Evolutionary conservation across 2,797 vertebrate species (phyloP).

Genomic region (Oophaga sylvatica): DNA sequence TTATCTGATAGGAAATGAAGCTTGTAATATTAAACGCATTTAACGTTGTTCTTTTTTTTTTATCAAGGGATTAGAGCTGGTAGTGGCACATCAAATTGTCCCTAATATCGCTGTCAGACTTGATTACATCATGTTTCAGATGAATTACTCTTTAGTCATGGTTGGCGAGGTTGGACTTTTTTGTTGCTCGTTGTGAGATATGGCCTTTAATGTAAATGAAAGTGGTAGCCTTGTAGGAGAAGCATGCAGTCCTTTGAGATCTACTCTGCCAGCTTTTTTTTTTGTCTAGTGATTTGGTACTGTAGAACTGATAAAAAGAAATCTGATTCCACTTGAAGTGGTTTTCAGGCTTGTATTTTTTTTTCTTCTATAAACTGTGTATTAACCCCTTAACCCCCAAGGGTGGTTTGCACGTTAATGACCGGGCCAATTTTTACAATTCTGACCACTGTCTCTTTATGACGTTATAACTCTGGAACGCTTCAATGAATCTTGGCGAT

Average conservation of each 20-base stretch:
- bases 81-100: slow-evolving; percentile 54
- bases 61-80: slow-evolving; percentile 54
- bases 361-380: too few species aligned
- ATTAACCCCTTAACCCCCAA: too few species aligned
- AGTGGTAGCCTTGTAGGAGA: not conserved
- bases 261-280: not conserved
- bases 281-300: not conserved
- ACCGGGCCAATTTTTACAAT: too few species aligned
- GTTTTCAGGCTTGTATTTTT: too few species aligned
- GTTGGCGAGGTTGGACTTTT: slow-evolving; percentile 29
- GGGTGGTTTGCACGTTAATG: too few species aligned
- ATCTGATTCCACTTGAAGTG: too few species aligned
- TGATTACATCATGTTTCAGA: slow-evolving; percentile 57
- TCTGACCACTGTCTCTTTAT: too few species aligned
- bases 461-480: too few species aligned
- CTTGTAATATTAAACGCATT: slow-evolving; percentile 50
- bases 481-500: too few species aligned
- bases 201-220: slow-evolving; percentile 31
- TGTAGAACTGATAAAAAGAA: too few species aligned
- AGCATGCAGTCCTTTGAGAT: not conserved
- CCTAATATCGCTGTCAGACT: slow-evolving; percentile 55
- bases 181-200: slow-evolving; percentile 1
- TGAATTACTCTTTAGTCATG: slow-evolving; percentile 55
- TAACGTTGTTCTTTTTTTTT: not conserved
- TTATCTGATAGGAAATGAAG: slow-evolving; percentile 57